A percentile compares a stretch with the other conserved stretches of the same genome.
These are phyloP conservation scores for Amphilophus citrinellus DNA, from an alignment of 2,113 vertebrate genomes.

Conservation along the genomic window DNA sequence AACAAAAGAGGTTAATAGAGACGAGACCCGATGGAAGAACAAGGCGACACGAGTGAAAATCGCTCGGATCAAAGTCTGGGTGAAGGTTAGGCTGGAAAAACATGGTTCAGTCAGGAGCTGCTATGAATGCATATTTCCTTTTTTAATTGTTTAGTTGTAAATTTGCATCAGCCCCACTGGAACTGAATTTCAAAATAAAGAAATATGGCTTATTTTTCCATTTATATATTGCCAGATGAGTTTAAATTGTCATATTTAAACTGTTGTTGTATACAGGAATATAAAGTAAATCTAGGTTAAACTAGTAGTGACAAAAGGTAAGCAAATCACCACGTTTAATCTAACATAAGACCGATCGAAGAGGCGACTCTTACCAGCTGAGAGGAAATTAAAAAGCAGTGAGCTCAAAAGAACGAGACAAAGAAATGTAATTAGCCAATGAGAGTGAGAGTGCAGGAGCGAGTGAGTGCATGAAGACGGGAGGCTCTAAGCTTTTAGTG, in stretches of 20 bases:
- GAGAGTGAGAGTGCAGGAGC: conserved; percentile 32
- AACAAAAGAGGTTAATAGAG: conserved; percentile 58
- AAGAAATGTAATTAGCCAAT: conserved; percentile 54
- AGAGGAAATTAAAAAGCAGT: conserved; percentile 36
- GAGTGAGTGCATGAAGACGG: conserved; percentile 32
- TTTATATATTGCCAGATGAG: not conserved
- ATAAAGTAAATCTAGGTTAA: not conserved
- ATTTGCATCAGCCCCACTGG: not conserved
- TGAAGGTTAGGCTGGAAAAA: not conserved
- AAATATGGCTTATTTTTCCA: not conserved
- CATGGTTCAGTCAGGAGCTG: not conserved
- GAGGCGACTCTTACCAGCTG: not conserved
- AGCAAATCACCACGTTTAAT: not conserved
- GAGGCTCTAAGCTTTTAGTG: conserved; percentile 35
- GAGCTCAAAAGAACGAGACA: conserved; percentile 44
- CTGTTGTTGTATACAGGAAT: not conserved
- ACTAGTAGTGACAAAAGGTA: not conserved
- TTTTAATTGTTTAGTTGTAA: not conserved
- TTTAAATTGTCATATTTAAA: not conserved
- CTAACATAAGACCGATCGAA: not conserved
- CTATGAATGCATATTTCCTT: not conserved
- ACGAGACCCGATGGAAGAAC: conserved; percentile 25
- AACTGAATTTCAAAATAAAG: not conserved
- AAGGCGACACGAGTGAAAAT: conserved; percentile 4
- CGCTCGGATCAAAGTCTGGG: conserved; percentile 14